Base-by-base conservation (phyloP, 2,797 vertebrate genomes). In the Micropoecilia bifurca region DNA sequence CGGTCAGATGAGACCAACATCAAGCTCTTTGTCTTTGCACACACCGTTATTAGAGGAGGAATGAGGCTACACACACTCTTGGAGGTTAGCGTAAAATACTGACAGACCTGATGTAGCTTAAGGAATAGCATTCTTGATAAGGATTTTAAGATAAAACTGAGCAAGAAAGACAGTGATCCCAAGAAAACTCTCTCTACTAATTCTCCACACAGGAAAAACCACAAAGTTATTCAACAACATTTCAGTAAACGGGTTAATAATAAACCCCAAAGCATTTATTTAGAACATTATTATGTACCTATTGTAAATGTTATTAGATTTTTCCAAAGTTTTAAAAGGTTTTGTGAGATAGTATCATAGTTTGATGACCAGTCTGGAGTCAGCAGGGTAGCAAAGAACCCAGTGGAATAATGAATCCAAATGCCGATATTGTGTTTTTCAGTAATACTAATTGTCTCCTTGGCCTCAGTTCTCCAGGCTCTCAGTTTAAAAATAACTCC, bases 401-500 rank as follows among this genome's bases (percentile, higher is more conserved):
- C 36, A 76, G 61, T 4, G 9, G 8, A 80, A 48, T 3, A 55
- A 63, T 46, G 6, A 77, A 53, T 79, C 71, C 69, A 78, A 73
- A 80, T 1, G 48, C 2, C 3, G 14, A 57, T 80, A 30, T 61
- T 36, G 22, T 75, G 5, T 83, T 73, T 82, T 43, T 46, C 28
- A 76, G 79, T 75, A 45, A 80, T 69, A 55, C 71, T 76, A 68
- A 74, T 78, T 76, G 36, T 66, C 50, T 57, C 6, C 4, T 81
- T 80, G 57, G 74, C 10, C 61, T 75, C 69, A 20, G 36, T 14
- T 6, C 68, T 28, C 0, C 16, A 2, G 77, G 20, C 57, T 50
- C 22, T 47, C 16, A 3, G 57, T 41, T 83, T 85, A 88, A 85
- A 89, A 87, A 90, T 90, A 90, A 63, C 76, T 57, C 25, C 1